These are phyloP conservation scores for Notocelia uddmanniana DNA, from an alignment of 2,888 invertebrate genomes.

Conservation along the genomic window DNA sequence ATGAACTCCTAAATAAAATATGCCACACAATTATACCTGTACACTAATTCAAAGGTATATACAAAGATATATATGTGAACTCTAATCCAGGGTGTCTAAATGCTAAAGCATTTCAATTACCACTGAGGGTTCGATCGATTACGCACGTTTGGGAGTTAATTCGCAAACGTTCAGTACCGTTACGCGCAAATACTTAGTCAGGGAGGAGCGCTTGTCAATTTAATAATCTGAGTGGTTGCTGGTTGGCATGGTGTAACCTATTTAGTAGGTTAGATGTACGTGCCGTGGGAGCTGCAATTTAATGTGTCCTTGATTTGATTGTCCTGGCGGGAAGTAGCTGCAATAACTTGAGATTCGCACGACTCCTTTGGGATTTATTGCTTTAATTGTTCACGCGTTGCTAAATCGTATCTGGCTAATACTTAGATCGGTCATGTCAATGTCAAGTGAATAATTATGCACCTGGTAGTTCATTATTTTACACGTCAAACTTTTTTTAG, in stretches of 20 bases:
- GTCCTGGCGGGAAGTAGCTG: conserved; percentile 57
- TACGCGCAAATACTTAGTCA: conserved; percentile 8
- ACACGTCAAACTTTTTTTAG: too few species aligned
- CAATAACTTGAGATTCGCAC: conserved; percentile 66
- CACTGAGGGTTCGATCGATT: conserved; percentile 28
- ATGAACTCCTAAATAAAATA: too few species aligned
- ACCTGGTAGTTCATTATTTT: too few species aligned
- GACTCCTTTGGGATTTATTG: conserved; percentile 62
- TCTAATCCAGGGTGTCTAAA: conserved; percentile 6
- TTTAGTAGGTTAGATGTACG: conserved; percentile 45
- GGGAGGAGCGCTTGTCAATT: conserved; percentile 44
- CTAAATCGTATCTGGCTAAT: neutral
- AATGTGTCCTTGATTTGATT: conserved; percentile 62
- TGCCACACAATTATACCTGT: too few species aligned
- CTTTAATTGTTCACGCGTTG: conserved; percentile 54
- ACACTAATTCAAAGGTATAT: too few species aligned
- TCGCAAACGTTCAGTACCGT: conserved; percentile 24
- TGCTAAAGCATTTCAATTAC: conserved; percentile 27
- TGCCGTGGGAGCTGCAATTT: conserved; percentile 43
- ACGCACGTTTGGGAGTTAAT: conserved; percentile 51
- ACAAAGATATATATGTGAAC: too few species aligned
- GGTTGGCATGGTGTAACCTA: conserved; percentile 56
- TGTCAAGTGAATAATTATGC: neutral
- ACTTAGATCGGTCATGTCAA: neutral
- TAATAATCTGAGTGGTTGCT: conserved; percentile 52